Evolutionary conservation across 2,113 vertebrate species (phyloP), one percentile per base, ranked within the genome.

Genomic region (Osmerus eperlanus): DNA sequence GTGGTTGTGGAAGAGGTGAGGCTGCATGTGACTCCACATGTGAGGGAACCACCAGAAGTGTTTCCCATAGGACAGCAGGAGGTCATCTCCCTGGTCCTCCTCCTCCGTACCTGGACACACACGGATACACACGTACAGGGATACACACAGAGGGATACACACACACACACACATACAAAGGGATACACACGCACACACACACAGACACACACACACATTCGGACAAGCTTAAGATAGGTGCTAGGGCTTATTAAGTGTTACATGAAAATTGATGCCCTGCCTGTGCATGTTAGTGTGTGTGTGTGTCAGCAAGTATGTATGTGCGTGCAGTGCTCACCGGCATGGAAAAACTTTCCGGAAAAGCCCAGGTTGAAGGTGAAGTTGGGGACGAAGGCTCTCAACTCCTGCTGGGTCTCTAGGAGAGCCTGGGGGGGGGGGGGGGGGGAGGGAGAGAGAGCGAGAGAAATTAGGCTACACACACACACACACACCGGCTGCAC

Each of bases 21-120:
- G 95, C 88, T 96, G 95, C 95, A 96, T 96, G 84, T 96, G 94
- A 86, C 94, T 96, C 95, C 95, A 96, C 95, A 96, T 96, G 89
- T 96, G 95, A 0, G 95, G 95, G 70, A 96, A 96, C 95, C 95
- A 96, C 95, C 95, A 96, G 89, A 96, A 96, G 87, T 95, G 93
- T 80, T 86, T 93, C 78, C 94, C 93, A 0, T 95, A 94, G 0
- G 94, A 94, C 51, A 96, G 89, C 67, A 96, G 88, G 76, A 96
- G 91, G 79, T 95, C 94, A 0, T 96, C 95, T 0, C 95, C 95
- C 4, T 94, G 92, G 0, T 96, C 94, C 83, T 96, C 94, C 0
- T 94, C 94, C 7, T 95, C 93, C 0, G 94, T 95, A 88, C 94
- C 94, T 95, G 65, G 19, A 16, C 41, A 47, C 41, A 47, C 9